Evolutionary conservation across 1,140 invertebrate genomes (phyloP).

Genomic region (Sweltsa coloradensis): DNA sequence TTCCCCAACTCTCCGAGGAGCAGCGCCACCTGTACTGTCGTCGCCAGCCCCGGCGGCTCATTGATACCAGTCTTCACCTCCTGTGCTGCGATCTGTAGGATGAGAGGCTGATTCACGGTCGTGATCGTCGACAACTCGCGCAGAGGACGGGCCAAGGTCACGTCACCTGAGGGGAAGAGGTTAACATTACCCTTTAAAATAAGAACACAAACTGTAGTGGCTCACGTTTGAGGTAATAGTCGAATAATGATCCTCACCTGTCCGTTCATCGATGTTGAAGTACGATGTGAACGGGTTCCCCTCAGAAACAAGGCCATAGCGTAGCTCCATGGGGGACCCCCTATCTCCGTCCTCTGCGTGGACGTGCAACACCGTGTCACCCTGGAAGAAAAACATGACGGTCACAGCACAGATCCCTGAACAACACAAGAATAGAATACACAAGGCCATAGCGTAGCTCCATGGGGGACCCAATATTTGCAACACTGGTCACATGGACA

Average conservation of each 20-base stretch:
- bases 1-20: constrained; percentile 62
- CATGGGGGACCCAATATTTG: constrained; percentile 70
- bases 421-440: constrained; percentile 6
- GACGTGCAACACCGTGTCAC: constrained; percentile 50
- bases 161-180: constrained; percentile 43
- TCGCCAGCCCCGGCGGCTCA: constrained; percentile 61
- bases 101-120: constrained; percentile 60
- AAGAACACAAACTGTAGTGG: no score
- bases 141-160: constrained; percentile 54
- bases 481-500: constrained; percentile 66
- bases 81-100: constrained; percentile 71
- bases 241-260: no score
- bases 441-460: constrained; percentile 71
- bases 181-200: no score
- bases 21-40: constrained; percentile 63
- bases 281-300: constrained; percentile 69
- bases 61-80: constrained; percentile 54
- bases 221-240: no score
- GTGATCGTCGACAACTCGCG: constrained; percentile 64
- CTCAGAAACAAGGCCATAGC: constrained; percentile 71
- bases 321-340: constrained; percentile 64
- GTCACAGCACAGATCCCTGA: neutral
- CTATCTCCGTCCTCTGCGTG: constrained; percentile 82
- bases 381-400: constrained; percentile 31
- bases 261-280: constrained; percentile 69